A percentile compares a stretch with the other conserved stretches of the same genome.
Conservation (phyloP, 2,113 vertebrate genomes). For the Petrocephalus microphthalmus region DNA sequence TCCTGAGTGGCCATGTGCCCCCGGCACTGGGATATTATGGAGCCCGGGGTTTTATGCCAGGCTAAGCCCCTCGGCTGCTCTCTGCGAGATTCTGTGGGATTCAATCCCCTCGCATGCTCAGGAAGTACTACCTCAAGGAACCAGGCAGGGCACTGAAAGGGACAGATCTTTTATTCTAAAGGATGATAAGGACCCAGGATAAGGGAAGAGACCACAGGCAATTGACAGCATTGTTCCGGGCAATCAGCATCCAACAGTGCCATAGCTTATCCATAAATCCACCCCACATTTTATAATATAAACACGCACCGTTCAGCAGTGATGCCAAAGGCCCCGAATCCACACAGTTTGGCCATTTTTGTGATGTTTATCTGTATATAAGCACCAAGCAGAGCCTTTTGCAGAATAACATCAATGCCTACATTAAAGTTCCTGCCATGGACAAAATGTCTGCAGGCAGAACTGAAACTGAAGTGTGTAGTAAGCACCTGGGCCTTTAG, state of each 20-base stretch:
- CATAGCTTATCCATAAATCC: not conserved
- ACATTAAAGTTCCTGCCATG: not conserved
- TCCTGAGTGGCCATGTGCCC: too few relatives aligned
- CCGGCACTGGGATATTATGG: not conserved
- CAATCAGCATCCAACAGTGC: not conserved
- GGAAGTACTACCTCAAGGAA: too few relatives aligned
- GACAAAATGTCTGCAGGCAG: not conserved
- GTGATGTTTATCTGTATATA: not conserved
- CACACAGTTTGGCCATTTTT: not conserved
- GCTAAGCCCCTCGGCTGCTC: not conserved
- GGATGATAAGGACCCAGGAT: not conserved
- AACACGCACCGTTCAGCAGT: not conserved
- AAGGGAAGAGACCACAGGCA: not conserved
- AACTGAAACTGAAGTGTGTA: not conserved
- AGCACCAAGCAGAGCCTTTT: not conserved
- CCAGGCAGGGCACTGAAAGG: not conserved
- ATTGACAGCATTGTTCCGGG: not conserved
- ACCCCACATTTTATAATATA: not conserved
- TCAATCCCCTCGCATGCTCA: not conserved
- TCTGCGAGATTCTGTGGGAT: not conserved
- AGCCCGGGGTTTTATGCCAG: not conserved
- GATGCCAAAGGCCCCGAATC: not conserved
- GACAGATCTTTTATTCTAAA: not conserved
- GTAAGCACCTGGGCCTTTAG: not conserved
- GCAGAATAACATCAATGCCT: not conserved